A percentile compares a stretch with the other conserved stretches of the same genome.
These are phyloP conservation scores for Hypomecis punctinalis DNA, from an alignment of 2,888 invertebrate species.

Conservation along the genomic window DNA sequence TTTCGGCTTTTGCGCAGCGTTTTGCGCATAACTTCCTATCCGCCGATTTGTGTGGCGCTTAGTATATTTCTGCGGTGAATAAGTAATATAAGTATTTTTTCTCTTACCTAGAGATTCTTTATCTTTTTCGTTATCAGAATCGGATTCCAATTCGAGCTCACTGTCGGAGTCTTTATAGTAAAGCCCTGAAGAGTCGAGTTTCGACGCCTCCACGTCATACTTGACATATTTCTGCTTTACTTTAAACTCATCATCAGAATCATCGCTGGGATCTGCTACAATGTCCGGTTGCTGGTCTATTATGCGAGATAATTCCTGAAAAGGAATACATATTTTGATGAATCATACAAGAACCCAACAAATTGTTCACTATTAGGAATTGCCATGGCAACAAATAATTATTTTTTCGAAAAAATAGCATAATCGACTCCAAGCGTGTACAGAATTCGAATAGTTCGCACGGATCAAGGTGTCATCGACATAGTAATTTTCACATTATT, in stretches of 20 bases:
- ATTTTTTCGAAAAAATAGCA: too few relatives aligned
- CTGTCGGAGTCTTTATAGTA: constrained; percentile 88
- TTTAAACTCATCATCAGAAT: constrained; percentile 85
- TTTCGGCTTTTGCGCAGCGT: too few relatives aligned
- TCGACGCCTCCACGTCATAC: constrained; percentile 87
- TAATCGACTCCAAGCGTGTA: too few relatives aligned
- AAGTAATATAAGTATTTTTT: neutral
- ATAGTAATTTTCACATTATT: too few relatives aligned
- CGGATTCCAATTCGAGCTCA: constrained; percentile 86
- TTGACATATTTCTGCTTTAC: constrained; percentile 82
- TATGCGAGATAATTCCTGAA: constrained; percentile 81
- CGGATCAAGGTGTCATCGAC: too few relatives aligned
- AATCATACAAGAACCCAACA: too few relatives aligned
- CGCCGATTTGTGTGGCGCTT: too few relatives aligned
- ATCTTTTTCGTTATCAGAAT: constrained; percentile 82
- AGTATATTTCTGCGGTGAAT: too few relatives aligned
- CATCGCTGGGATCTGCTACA: constrained; percentile 87
- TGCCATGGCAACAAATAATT: neutral
- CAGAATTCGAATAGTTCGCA: too few relatives aligned
- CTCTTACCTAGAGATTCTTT: constrained; percentile 84
- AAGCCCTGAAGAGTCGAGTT: constrained; percentile 88
- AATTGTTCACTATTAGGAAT: too few relatives aligned
- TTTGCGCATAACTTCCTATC: too few relatives aligned
- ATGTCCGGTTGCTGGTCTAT: constrained; percentile 88
- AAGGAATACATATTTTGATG: neutral